Conservation (phyloP, 1,140 invertebrate species). For the Carcinoscorpius rotundicauda region DNA sequence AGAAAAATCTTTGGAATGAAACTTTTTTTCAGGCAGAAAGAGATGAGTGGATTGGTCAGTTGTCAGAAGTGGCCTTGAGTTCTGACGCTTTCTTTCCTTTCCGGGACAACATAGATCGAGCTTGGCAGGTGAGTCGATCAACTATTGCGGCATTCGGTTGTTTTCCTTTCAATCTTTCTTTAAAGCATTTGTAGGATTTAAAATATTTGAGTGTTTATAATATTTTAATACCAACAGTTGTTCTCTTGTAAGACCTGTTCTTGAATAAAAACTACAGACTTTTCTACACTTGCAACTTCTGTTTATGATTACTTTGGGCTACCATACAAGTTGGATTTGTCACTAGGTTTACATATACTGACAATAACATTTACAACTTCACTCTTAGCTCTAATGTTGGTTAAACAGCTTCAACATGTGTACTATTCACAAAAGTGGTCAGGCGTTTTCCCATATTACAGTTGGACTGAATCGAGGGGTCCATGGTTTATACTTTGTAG, state of each 20-base stretch:
- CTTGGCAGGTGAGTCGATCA: slow-evolving; percentile 53
- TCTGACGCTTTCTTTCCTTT: slow-evolving; percentile 99
- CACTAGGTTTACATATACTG: too few relatives aligned
- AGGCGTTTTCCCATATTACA: too few relatives aligned
- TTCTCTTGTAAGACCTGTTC: neutral
- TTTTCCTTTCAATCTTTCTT: slow-evolving; percentile 4
- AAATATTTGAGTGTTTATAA: neutral
- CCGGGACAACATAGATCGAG: slow-evolving; percentile 92
- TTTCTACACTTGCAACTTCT: neutral
- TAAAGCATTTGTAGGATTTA: neutral
- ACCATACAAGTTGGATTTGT: too few relatives aligned
- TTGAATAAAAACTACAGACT: neutral
- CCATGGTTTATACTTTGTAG: too few relatives aligned
- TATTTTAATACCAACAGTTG: neutral
- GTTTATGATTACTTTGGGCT: too few relatives aligned
- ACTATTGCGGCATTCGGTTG: slow-evolving; percentile 8
- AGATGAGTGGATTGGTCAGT: slow-evolving; percentile 59
- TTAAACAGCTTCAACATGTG: too few relatives aligned
- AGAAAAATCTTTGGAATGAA: neutral
- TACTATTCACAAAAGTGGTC: too few relatives aligned
- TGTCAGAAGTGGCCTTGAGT: slow-evolving; percentile 79
- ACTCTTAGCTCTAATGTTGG: too few relatives aligned
- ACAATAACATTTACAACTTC: too few relatives aligned
- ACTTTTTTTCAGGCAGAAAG: slow-evolving; percentile 44
- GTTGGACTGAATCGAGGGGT: too few relatives aligned